phyloP scores from a whole-genome alignment of 1,140 invertebrate species.

The Drosophila yakuba region DNA sequence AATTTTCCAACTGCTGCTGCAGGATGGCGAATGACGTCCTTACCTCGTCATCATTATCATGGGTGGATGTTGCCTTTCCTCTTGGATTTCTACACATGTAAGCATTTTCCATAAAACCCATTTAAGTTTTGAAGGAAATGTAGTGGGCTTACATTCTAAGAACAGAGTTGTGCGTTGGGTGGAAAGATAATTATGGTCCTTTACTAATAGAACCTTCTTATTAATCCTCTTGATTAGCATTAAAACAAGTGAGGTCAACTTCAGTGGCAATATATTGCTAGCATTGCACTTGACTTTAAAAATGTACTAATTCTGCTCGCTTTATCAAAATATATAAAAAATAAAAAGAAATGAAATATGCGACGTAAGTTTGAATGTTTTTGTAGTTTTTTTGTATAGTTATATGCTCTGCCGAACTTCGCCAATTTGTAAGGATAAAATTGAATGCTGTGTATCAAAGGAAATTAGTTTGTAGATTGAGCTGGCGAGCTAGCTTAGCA shows the following conservation, averaged over 20 bases:
- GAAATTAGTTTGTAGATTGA: slow-evolving; percentile 18
- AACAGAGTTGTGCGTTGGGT: not conserved
- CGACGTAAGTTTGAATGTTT: no score
- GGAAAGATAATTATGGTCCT: not conserved
- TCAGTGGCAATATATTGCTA: no score
- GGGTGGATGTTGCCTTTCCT: not conserved
- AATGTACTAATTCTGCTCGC: no score
- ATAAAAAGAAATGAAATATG: no score
- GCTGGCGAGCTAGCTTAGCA: slow-evolving; percentile 6
- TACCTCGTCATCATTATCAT: slow-evolving; percentile 44
- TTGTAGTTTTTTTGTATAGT: no score
- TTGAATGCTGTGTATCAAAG: slow-evolving; percentile 1
- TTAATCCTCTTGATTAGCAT: not conserved
- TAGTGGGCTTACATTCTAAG: not conserved
- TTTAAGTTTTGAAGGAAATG: slow-evolving; percentile 25
- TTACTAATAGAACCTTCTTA: no score
- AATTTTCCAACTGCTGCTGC: slow-evolving; percentile 25
- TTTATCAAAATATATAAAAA: no score
- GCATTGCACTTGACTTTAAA: no score
- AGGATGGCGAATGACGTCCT: slow-evolving; percentile 1
- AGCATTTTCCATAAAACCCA: slow-evolving; percentile 22
- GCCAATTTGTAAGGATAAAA: not conserved
- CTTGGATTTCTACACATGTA: slow-evolving; percentile 14
- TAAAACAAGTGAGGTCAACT: no score
- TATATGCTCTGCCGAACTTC: not conserved